Base-by-base conservation (phyloP, 1,140 invertebrate species). In the Bombus soroeensis region DNA sequence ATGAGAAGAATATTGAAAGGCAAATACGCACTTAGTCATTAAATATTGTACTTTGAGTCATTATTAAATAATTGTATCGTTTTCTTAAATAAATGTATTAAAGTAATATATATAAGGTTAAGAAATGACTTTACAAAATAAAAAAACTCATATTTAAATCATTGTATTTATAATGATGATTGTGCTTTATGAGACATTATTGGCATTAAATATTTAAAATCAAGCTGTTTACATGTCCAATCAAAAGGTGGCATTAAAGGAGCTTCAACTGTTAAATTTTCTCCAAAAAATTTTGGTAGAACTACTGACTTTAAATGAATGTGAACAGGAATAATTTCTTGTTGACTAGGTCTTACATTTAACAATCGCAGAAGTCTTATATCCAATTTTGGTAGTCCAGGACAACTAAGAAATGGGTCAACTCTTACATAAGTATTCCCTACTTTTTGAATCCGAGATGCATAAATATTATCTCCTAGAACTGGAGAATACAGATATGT, bases 1-100 rank as follows among this genome's bases (percentile, higher is more conserved):
- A 97, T 97, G 97, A 96, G 97, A 91, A 96, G 97, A 91, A 96
- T 98, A 88, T 94, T 98, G 8, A 98, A 97, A 94, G 97, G 97
- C 47, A 95, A 96, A 94, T 96, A 96, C 94, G 96, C 97, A 13
- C 92, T 98, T 13, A 95, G 96, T 41, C 97, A 98, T 94, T 98
- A 95, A 95, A 59, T 43, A 47, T 75, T 18, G 3, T 81, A 18
- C 18, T 53, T 22, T 8, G 18, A 53, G 47, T 53, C 0, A 18
- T 71, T 81, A 43, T 9, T 28, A n/a, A 41, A 81, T 39, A 2
- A 47, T 90, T 62, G 37, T 71, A 37, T 37, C 18, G 18, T 57
- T 37, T 9, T 39, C 76, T 47, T 18, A 68, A 47, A 57, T 37
- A 25, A 12, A 74, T 80, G 85, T 70, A 64, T 68, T 37, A 32